Evolutionary conservation across 1,140 invertebrate species (phyloP), one percentile per base, ranked within the genome.

Genomic region (Lucilia sericata): DNA sequence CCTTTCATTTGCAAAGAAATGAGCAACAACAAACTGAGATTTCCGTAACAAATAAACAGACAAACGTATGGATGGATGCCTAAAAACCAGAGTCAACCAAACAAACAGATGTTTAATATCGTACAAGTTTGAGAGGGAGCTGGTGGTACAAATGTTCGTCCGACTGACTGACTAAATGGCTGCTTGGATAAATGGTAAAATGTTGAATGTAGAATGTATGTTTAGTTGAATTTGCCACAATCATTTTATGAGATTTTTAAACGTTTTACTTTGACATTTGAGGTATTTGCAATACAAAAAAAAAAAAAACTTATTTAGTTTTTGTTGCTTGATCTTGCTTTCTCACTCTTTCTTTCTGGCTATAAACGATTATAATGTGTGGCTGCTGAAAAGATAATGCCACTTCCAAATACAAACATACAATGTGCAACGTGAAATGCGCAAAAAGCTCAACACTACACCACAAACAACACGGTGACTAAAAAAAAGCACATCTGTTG

Each of bases 231-330:
- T n/a, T 49, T 80, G 19, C 65, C 19, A 80, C 21, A 80, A 80
- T 80, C 76, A 80, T 80, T 80, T 80, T 80, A 80, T 80, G 76
- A 80, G 76, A 80, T 80, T 80, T 80, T 80, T 80, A 80, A 80
- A 80, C 76, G 76, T 80, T 80, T 80, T 80, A 17, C 76, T 80
- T 80, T 80, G 76, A 80, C 76, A 80, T 80, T 80, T 80, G 47
- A 80, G 76, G 76, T 80, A 80, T 80, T 80, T 80, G 49, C 42
- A 25, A 80, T 51, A 42, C 42, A 4, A 60, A 60, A 17, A 60
- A 60, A 60, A 60, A 60, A 17, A 70, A 70, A 70, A 70, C 21
- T 65, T 8, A 65, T n/a, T 49, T 65, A 30, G 55, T 60, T 60
- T 17, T 17, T 60, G 10, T 60, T n/a, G 5, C 14, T 14, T 12